phyloP scores from a whole-genome alignment of 2,113 vertebrate genomes.

The Phylloscopus whistleri region DNA sequence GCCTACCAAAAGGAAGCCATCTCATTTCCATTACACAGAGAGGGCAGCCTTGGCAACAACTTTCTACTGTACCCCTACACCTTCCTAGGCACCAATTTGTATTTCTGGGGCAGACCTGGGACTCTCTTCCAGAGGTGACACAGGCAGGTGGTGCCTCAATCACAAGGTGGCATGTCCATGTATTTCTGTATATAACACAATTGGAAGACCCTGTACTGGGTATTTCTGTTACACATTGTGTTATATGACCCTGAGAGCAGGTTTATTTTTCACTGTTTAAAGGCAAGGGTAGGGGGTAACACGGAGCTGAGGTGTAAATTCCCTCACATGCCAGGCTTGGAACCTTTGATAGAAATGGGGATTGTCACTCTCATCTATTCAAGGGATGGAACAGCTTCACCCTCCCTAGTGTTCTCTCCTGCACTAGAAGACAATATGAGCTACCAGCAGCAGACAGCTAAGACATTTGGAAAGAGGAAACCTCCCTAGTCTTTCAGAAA shows the following conservation, averaged over 20 bases:
- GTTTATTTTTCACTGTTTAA: not conserved
- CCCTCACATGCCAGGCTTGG: not conserved
- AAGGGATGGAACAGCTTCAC: not conserved
- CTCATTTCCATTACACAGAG: not conserved
- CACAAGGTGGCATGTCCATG: not conserved
- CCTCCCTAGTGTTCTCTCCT: fast-evolving
- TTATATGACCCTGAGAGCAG: not conserved
- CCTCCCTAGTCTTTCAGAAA: not conserved
- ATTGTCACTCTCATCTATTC: not conserved
- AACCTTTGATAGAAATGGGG: not conserved
- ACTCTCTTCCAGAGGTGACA: not conserved
- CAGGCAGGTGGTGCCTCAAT: not conserved
- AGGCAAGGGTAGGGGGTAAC: fast-evolving
- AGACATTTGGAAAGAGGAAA: not conserved
- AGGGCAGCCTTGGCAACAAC: not conserved
- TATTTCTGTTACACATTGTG: not conserved
- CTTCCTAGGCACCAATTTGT: not conserved
- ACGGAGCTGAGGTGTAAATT: not conserved
- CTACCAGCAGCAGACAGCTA: not conserved
- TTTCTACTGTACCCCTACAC: not conserved
- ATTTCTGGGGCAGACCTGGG: not conserved
- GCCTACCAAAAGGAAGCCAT: not conserved
- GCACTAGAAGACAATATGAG: not conserved
- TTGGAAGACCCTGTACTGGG: not conserved
- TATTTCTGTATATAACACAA: not conserved